phyloP scores from a whole-genome alignment of 2,888 invertebrate species.

The Coenonympha arcania region DNA sequence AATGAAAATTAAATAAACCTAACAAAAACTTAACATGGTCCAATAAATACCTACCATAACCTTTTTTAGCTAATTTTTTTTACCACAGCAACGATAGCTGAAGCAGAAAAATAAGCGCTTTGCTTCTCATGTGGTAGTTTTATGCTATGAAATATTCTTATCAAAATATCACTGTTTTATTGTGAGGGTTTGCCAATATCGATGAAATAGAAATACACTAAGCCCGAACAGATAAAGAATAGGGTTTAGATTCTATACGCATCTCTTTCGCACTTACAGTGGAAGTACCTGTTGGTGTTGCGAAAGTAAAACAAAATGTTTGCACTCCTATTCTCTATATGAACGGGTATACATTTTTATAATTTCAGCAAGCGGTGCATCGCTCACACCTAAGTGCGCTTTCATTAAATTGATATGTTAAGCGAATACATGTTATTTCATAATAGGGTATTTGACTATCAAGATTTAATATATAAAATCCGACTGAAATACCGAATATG shows the following conservation, averaged over 20 bases:
- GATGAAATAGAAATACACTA: slow-evolving; percentile 52
- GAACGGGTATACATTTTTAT: slow-evolving; percentile 41
- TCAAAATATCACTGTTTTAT: slow-evolving; percentile 53
- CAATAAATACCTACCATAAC: slow-evolving; percentile 35
- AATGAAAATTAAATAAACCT: slow-evolving; percentile 28
- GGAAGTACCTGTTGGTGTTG: too few relatives aligned
- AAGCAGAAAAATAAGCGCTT: slow-evolving; percentile 62
- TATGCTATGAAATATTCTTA: slow-evolving; percentile 31
- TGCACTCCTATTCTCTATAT: too few relatives aligned
- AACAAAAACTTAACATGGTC: slow-evolving; percentile 34
- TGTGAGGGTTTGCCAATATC: slow-evolving; percentile 74
- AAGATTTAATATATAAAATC: background rate
- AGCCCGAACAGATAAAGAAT: too few relatives aligned
- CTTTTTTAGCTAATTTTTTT: slow-evolving; percentile 31
- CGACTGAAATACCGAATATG: background rate
- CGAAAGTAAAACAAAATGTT: too few relatives aligned
- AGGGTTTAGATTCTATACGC: too few relatives aligned
- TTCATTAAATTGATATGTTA: slow-evolving; percentile 49
- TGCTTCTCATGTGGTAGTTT: slow-evolving; percentile 26
- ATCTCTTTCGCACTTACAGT: too few relatives aligned
- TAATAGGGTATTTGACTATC: slow-evolving; percentile 25
- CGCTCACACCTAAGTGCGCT: slow-evolving; percentile 57
- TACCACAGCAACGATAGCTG: slow-evolving; percentile 60
- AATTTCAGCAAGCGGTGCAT: slow-evolving; percentile 56
- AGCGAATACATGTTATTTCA: slow-evolving; percentile 40